These are phyloP conservation scores for Coenonympha arcania DNA, from an alignment of 2,888 invertebrate species.

Conservation along the genomic window DNA sequence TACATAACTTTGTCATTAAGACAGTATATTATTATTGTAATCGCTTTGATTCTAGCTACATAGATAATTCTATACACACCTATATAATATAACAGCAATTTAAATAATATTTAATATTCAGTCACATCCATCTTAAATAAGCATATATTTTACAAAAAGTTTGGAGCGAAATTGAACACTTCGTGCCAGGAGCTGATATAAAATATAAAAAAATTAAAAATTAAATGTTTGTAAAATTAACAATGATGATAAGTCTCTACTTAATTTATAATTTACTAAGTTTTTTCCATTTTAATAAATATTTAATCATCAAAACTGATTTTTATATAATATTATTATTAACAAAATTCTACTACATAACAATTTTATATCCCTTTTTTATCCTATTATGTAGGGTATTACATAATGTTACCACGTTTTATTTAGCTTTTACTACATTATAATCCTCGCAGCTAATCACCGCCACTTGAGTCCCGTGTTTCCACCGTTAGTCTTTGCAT, in stretches of 20 bases:
- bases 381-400: constrained; percentile 2
- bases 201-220: constrained; percentile 5
- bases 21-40: background rate
- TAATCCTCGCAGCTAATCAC: constrained; percentile 35
- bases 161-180: constrained; percentile 53
- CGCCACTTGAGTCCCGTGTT: constrained; percentile 65
- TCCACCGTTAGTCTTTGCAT: constrained; percentile 56
- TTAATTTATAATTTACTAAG: too few relatives aligned
- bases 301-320: constrained; percentile 9
- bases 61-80: constrained; percentile 24
- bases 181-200: constrained; percentile 18
- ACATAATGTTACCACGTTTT: background rate
- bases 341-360: constrained; percentile 15
- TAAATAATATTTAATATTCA: constrained; percentile 59
- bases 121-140: constrained; percentile 67
- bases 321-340: constrained; percentile 12
- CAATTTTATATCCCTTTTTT: constrained; percentile 17
- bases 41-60: constrained; percentile 1
- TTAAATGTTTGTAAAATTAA: background rate
- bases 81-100: constrained; percentile 30
- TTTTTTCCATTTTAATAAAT: constrained; percentile 3
- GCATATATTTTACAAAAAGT: constrained; percentile 40
- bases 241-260: too few relatives aligned
- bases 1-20: background rate
- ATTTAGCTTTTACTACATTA: constrained; percentile 10